phyloP scores from a whole-genome alignment of 2,797 vertebrate species.

The Caiman crocodilus region DNA sequence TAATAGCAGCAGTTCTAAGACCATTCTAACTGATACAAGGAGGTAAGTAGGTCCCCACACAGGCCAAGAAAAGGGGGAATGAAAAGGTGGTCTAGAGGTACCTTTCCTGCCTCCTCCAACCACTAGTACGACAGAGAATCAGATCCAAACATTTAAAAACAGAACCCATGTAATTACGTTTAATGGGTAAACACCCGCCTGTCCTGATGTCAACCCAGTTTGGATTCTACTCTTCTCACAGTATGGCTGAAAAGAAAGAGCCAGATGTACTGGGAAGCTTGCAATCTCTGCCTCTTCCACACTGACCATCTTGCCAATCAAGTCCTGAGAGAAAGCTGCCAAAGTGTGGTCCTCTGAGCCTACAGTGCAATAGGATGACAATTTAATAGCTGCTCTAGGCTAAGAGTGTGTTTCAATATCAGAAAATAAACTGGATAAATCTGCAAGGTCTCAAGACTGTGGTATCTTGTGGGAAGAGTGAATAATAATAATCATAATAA shows the following conservation, averaged over 20 bases:
- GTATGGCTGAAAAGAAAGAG: neutral
- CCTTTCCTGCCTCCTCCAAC: neutral
- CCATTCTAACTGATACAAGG: neutral
- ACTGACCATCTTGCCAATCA: neutral
- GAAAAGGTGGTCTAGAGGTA: neutral
- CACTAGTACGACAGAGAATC: neutral
- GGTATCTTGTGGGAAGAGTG: neutral
- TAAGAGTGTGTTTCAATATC: neutral
- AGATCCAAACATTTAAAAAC: neutral
- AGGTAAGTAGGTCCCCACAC: neutral
- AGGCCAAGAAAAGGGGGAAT: neutral
- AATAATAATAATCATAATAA: fast-evolving
- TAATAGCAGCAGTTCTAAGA: neutral
- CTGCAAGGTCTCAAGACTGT: neutral
- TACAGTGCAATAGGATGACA: neutral
- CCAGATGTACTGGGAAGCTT: neutral
- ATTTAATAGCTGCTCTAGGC: neutral
- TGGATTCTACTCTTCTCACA: neutral
- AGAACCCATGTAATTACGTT: neutral
- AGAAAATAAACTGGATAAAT: neutral
- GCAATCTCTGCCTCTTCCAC: neutral
- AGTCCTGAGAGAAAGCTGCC: neutral
- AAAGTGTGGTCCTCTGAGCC: neutral
- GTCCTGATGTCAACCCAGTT: neutral
- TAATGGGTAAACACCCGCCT: neutral